Base-by-base conservation (phyloP, 1,140 invertebrate genomes). In the Drosophila pseudoananassae region DNA sequence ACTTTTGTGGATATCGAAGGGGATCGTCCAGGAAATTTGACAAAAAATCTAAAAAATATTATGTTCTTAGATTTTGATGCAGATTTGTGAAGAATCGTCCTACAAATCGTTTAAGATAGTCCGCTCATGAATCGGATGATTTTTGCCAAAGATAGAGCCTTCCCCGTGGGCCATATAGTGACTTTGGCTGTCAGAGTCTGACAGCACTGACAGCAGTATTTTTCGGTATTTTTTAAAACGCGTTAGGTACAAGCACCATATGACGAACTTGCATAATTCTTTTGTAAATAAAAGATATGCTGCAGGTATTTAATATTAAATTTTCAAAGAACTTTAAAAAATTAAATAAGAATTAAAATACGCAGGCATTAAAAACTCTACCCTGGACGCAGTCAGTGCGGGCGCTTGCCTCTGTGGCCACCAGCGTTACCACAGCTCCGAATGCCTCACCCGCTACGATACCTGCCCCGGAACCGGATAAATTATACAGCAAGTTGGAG, bases 401-500 rank as follows among this genome's bases (percentile, higher is more conserved):
- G 20, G 59, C 82, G 5, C 58, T 59, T 6, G 83, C 85, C 6
- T 31, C 70, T 0, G 33, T 84, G 0, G 68, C 65, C 50, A 71
- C 36, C 23, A 51, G 25, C 40, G n/a, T 23, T 17, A 20, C 23
- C 2, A 2, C 50, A 31, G 29, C 52, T 15, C 2, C 43, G 6
- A 47, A 25, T 33, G 38, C 38, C 17, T 29, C 27, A 38, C 46
- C 63, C 7, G 25, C 25, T 6, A 17, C 69, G 10, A 36, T 36
- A 43, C 10, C 69, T 14, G 40, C 52, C 12, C 20, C 69, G 10
- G 78, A 89, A 20, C 72, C 73, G 10, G 97, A 98, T 90, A 96
- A 96, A 92, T 92, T 98, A 9, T 98, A 95, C 78, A 97, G 96
- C 92, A 94, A 93, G 78, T 92, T 99, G n/a, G 95, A 97, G 92